These are phyloP conservation scores for Stichopus chloronotus DNA, from an alignment of 35 echinoderm and acorn worm species.

Conservation along the genomic window DNA sequence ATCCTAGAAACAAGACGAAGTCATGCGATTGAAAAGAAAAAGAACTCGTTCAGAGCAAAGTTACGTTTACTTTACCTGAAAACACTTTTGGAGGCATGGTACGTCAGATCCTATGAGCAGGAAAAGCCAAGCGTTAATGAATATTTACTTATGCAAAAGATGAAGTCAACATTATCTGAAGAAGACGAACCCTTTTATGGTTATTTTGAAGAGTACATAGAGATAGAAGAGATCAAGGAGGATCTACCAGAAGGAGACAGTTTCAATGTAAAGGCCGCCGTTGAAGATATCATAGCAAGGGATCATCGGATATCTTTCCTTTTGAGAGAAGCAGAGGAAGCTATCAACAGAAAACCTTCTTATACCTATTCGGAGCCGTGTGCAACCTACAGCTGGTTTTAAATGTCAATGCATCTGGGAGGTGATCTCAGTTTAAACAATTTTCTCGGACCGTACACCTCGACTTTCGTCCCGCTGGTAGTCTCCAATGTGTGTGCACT, in stretches of 20 bases:
- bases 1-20: too few species aligned
- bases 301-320: not conserved
- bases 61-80: too few species aligned
- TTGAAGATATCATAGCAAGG: too few species aligned
- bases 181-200: not conserved
- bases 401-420: not conserved
- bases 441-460: not conserved
- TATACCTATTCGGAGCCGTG: not conserved
- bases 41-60: too few species aligned
- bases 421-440: not conserved
- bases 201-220: conserved; percentile 5
- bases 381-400: not conserved
- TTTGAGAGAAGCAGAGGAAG: conserved; percentile 4
- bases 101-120: too few species aligned
- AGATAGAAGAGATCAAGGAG: not conserved
- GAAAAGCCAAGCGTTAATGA: too few species aligned
- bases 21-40: too few species aligned
- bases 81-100: not conserved
- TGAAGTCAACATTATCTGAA: too few species aligned
- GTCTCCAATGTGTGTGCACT: not conserved
- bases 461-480: not conserved
- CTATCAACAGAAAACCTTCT: not conserved
- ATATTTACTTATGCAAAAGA: too few species aligned
- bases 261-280: too few species aligned
- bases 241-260: not conserved